Evolutionary conservation across 2,113 vertebrate species (phyloP), one percentile per base, ranked within the genome.

Genomic region (Hoplias malabaricus): DNA sequence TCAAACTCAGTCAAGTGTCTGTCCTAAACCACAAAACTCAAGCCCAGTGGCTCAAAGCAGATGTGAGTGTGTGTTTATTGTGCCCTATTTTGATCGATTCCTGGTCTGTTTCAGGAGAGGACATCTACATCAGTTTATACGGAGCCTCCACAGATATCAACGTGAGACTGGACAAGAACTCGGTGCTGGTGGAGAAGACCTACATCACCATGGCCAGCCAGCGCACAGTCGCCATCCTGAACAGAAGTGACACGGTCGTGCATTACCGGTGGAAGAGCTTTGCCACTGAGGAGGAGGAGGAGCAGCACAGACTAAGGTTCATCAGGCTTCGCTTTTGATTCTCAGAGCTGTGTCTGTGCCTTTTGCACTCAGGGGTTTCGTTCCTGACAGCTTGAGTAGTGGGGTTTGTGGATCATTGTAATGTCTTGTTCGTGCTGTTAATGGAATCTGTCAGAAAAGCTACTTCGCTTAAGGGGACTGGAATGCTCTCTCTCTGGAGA

Each of bases 201-300:
- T 96, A 90, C 75, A 77, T 94, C 38, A 87, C 88, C 0, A 62
- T 95, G 87, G 84, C 90, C 25, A 93, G 56, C 68, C 77, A 31
- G 29, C 78, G 89, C 23, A 88, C 78, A 0, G 29, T 96, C 23
- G 81, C 84, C 70, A 93, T 98, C 79, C 73, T 88, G 80, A 97
- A 96, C 74, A 85, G 12, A 21, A 95, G 93, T 21, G 73, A 91
- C 6, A 83, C 93, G 83, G 89, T 91, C 43, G 90, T 95, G 2
- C 89, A 83, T 69, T 97, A 94, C 89, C 89, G 86, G 77, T 98
- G 94, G 94, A 96, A 93, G 36, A 34, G 65, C 36, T 92, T 88
- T 87, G 87, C 87, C 69, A 90, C 84, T 11, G 85, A 89, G 66
- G 86, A 91, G 57, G 92, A 96, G 13, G 93, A 96, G 69, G 87